Evolutionary conservation across 2,797 vertebrate genomes (phyloP), one percentile per base, ranked within the genome.

Genomic region (Helarctos malayanus): DNA sequence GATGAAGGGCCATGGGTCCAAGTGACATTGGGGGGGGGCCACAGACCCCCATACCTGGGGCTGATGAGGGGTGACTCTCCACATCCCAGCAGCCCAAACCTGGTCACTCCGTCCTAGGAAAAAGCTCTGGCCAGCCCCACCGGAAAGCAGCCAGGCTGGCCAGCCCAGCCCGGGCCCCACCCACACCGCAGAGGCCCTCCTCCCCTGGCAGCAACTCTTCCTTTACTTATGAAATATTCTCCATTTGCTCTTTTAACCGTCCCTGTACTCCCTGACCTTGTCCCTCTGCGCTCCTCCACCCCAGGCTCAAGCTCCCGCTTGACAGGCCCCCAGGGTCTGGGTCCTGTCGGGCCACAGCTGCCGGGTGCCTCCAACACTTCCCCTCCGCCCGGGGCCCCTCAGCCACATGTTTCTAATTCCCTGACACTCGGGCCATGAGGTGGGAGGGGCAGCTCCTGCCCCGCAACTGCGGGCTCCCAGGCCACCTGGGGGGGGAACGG

Each of bases 291-390:
- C n/a, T 41, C 71, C n/a, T 12, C 18, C 8, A 7, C n/a, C 12
- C 15, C n/a, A 49, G 54, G 25, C 61, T 19, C 56, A 8, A 0
- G 4, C 7, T 73, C 47, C 13, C 8, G 32, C 45, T 18, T 69
- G 35, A 56, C 45, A 16, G 79, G 45, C 32, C 23, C 69, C 35
- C 23, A 49, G 57, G 69, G 41, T 38, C 47, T 71, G 85, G 15
- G 25, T 78, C 61, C 18, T 12, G 57, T 54, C 7, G 0, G 19
- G 15, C 32, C 54, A 52, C 49, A 81, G 56, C 57, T 75, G 65
- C 54, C 0, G 0, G 73, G 19, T 1, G 0, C 57, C 65, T 65
- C 56, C 0, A 0, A 61, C 25, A n/a, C 35, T 32, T 9, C 27
- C 41, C 47, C 19, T 32, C 78, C 41, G n/a, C 19, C 29, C 61